A percentile compares a stretch with the other conserved stretches of the same genome.
phyloP scores from a whole-genome alignment of 2,888 invertebrate genomes.

The Platerodrilus igneus region DNA sequence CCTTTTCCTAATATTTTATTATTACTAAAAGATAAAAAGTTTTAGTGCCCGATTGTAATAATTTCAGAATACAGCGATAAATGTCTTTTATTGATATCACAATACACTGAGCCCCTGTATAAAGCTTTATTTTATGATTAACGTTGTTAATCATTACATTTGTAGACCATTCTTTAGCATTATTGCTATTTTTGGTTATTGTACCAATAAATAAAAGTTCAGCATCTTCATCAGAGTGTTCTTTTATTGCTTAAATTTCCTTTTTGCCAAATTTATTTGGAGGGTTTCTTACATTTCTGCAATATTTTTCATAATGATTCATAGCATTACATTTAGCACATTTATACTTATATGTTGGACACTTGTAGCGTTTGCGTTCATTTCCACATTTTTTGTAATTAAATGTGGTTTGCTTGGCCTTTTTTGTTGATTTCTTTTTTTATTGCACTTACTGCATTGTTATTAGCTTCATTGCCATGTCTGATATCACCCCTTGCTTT shows the following conservation, averaged over 20 bases:
- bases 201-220: constrained; percentile 1
- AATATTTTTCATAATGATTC: constrained; percentile 5
- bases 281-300: too few relatives aligned
- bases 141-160: not conserved
- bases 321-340: constrained; percentile 6
- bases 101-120: not conserved
- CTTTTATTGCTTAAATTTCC: too few relatives aligned
- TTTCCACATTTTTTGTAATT: constrained; percentile 5
- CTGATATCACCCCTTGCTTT: constrained; percentile 3
- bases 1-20: not conserved
- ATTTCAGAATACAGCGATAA: not conserved
- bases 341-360: constrained; percentile 3
- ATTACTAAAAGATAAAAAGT: not conserved
- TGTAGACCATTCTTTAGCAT: not conserved
- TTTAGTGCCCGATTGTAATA: not conserved
- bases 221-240: constrained; percentile 1
- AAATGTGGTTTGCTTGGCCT: constrained; percentile 1
- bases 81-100: not conserved
- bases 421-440: too few relatives aligned
- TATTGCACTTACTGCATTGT: too few relatives aligned
- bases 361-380: not conserved
- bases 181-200: not conserved
- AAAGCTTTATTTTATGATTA: not conserved
- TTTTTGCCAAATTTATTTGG: too few relatives aligned
- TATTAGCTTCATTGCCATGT: too few relatives aligned